Conservation (phyloP, 30 jellyfish, hydroid and myxozoan species). For the Aurelia aurita complex sp. Pacific region DNA sequence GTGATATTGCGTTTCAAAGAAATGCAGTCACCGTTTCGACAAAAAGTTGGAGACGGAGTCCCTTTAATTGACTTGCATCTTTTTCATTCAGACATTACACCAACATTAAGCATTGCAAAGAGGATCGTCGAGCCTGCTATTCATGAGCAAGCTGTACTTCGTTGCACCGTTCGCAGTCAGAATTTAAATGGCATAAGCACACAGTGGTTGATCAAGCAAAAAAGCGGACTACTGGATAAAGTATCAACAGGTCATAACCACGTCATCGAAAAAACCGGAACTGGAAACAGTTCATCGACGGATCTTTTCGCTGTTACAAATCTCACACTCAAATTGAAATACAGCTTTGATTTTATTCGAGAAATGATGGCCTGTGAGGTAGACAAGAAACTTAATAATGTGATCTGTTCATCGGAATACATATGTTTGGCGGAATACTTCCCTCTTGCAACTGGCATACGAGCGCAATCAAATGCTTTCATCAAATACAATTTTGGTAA, state of each 20-base stretch:
- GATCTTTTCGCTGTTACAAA: conserved; percentile 3
- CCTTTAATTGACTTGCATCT: no score
- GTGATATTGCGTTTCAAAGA: no score
- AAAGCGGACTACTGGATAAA: background rate
- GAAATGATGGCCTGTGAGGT: conserved; percentile 42
- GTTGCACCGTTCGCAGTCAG: conserved; percentile 41
- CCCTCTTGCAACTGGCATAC: background rate
- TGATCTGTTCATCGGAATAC: conserved; percentile 35
- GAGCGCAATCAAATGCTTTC: background rate
- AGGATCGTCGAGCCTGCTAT: conserved; percentile 15
- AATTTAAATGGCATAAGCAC: background rate
- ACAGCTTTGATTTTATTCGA: conserved; percentile 41
- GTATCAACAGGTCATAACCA: conserved; percentile 35
- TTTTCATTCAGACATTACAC: conserved; percentile 11
- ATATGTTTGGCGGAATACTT: conserved; percentile 27
- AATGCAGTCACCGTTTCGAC: no score
- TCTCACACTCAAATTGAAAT: background rate
- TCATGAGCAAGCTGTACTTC: conserved; percentile 4
- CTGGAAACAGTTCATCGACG: background rate
- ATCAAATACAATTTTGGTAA: conserved; percentile 48
- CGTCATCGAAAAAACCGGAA: background rate
- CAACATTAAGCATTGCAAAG: background rate
- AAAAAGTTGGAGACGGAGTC: no score
- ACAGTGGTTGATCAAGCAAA: conserved; percentile 14
- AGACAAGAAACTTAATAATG: background rate